Conservation (phyloP, 2,797 vertebrate species). For the Luscinia luscinia region DNA sequence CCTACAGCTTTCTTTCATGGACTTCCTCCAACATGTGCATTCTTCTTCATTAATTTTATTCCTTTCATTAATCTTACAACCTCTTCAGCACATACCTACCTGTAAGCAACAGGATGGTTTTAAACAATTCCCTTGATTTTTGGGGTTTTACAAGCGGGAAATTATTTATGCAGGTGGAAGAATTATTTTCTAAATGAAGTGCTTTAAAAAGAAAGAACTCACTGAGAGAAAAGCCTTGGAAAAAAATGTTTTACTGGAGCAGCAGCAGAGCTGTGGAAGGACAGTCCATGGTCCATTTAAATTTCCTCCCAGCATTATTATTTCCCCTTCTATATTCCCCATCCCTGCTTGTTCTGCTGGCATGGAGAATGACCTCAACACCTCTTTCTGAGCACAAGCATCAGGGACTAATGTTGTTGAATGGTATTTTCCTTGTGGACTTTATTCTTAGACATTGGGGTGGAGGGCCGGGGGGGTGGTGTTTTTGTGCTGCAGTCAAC, state of each 20-base stretch:
- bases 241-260: background rate
- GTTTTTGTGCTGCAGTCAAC: background rate
- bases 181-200: background rate
- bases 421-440: background rate
- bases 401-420: accelerated
- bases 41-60: background rate
- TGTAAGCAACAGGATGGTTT: background rate
- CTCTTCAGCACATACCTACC: background rate
- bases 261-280: background rate
- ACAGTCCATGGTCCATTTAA: background rate
- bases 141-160: background rate
- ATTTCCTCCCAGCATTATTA: background rate
- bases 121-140: background rate
- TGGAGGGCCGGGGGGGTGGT: accelerated
- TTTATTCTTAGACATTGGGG: background rate
- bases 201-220: background rate
- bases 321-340: background rate
- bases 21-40: background rate
- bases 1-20: background rate
- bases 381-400: background rate
- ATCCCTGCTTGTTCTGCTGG: background rate
- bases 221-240: background rate
- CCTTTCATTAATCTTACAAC: background rate
- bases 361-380: background rate
- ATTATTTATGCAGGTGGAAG: background rate